These are phyloP conservation scores for Percopsis transmontana DNA, from an alignment of 2,113 vertebrate species.

Conservation along the genomic window DNA sequence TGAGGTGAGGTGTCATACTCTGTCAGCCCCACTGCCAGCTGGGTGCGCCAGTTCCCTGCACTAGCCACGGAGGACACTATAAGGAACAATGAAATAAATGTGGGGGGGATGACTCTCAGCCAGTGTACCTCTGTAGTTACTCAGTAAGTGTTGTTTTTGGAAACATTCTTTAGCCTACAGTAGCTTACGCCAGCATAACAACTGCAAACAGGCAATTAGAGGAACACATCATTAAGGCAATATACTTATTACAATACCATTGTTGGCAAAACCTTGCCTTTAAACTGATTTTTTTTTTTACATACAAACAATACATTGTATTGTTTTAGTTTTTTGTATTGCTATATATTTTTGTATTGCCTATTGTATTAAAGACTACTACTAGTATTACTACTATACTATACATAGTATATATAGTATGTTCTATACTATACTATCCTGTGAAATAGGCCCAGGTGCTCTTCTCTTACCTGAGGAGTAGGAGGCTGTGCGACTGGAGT, in stretches of 20 bases:
- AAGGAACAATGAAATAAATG: conserved; percentile 47
- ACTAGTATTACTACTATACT: too few species aligned
- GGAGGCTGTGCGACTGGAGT: conserved; percentile 86
- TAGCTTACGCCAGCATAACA: background rate
- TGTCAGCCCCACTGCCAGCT: conserved; percentile 79
- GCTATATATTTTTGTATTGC: too few species aligned
- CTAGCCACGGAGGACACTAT: conserved; percentile 89
- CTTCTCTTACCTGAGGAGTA: conserved; percentile 80
- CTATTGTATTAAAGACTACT: too few species aligned
- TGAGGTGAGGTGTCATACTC: conserved; percentile 81
- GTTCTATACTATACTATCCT: too few species aligned
- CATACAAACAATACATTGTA: too few species aligned
- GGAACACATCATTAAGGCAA: background rate
- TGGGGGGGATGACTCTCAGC: background rate
- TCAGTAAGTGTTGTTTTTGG: conserved; percentile 19
- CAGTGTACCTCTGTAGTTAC: conserved; percentile 8
- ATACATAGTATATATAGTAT: too few species aligned
- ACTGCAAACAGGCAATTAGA: conserved; percentile 4
- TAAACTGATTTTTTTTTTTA: background rate
- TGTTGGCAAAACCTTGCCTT: background rate
- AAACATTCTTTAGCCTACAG: conserved; percentile 9
- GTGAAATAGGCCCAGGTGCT: too few species aligned
- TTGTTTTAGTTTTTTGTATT: too few species aligned
- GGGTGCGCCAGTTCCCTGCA: conserved; percentile 87
- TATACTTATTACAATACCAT: background rate